These are phyloP conservation scores for Nomada fabriciana DNA, from an alignment of 2,888 invertebrate genomes.

Conservation along the genomic window DNA sequence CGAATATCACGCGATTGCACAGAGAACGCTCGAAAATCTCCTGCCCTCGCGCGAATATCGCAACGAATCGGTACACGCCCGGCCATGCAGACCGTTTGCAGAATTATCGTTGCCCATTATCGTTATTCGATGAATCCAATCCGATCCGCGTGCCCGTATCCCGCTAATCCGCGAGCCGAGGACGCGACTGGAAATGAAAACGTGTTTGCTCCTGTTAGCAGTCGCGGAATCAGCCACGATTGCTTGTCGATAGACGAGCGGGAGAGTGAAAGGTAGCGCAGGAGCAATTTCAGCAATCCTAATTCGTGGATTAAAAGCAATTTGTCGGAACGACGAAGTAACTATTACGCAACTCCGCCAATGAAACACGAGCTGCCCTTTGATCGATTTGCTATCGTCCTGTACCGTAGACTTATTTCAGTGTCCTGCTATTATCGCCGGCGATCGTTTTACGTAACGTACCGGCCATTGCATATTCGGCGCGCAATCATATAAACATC, in stretches of 20 bases:
- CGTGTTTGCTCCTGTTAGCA: conserved; percentile 53
- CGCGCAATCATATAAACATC: not conserved
- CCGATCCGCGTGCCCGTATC: conserved; percentile 49
- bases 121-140: conserved; percentile 61
- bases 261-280: not conserved
- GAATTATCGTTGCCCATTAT: conserved; percentile 61
- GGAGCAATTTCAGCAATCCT: not conserved
- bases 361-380: not conserved
- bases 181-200: conserved; percentile 50
- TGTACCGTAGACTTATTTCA: not conserved
- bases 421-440: not conserved
- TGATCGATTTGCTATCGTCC: not conserved
- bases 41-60: conserved; percentile 44
- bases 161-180: conserved; percentile 50
- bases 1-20: conserved; percentile 32
- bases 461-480: not conserved
- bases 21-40: not conserved
- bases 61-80: conserved; percentile 53
- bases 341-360: not conserved
- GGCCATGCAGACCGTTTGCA: conserved; percentile 50
- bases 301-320: not conserved
- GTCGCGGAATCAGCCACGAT: conserved; percentile 37
- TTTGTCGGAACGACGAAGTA: not conserved
- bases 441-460: conserved; percentile 3
- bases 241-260: conserved; percentile 1